Base-by-base conservation (phyloP, 1,140 invertebrate species). In the Danaus melanippus region DNA sequence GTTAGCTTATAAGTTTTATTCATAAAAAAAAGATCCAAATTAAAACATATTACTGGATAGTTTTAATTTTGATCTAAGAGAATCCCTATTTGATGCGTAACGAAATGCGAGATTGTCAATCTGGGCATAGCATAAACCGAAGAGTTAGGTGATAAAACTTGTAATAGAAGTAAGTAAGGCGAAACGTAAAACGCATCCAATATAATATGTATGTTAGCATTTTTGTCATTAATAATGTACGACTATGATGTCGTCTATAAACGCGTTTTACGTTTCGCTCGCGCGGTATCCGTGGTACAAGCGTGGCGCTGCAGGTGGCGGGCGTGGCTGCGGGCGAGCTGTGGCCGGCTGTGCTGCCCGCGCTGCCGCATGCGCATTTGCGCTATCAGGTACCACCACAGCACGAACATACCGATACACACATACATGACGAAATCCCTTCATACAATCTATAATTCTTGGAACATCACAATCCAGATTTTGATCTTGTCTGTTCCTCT, bases 301-400 rank as follows among this genome's bases (percentile, higher is more conserved):
- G 57, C 57, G 51, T 59, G 46, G 57, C 51, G 46, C 46, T 59
- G 52, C 57, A 59, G 57, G 73, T 71, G 71, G 66, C 68, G 68
- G 66, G 57, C 58, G 69, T 64, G 61, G 67, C 64, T 42, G 76
- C 60, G 52, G 67, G 64, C 62, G 72, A 76, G 67, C 64, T 79
- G 67, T 78, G 77, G 76, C 72, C 79, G 66, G 75, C 74, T 59
- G 68, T 81, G 67, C 70, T 82, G 64, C 77, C 80, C 56, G 58
- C 79, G 64, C 69, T 78, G 71, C 76, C 74, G 59, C 75, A 71
- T 58, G 62, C 72, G 58, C 69, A 66, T 49, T 62, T 79, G 60
- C 74, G 76, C 65, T 80, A 81, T 62, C 80, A 84, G 80, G 80
- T 47, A 56, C 46, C 42, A 56, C 45, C 55, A 49, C 43, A 40